Evolutionary conservation across 2,888 invertebrate genomes (phyloP).

Genomic region (Drosophila anceps): DNA sequence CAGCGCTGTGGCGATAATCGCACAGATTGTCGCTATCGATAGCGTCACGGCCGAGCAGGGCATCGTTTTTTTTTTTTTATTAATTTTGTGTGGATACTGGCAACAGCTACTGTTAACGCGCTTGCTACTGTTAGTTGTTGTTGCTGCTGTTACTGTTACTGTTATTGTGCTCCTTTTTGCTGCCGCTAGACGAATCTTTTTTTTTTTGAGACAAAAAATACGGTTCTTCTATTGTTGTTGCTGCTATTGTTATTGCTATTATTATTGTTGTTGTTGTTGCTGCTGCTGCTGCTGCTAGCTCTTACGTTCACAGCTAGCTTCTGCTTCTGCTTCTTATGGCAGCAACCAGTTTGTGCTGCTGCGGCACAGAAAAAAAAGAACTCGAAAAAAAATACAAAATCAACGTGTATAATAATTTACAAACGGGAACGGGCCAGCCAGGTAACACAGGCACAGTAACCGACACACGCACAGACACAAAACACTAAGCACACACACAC

Average conservation of each 20-base stretch:
- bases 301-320: conserved; percentile 58
- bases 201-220: conserved; percentile 40
- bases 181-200: conserved; percentile 29
- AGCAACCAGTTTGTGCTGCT: conserved; percentile 69
- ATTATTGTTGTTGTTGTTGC: conserved; percentile 23
- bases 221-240: conserved; percentile 21
- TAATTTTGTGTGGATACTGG: conserved; percentile 9
- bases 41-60: conserved; percentile 97
- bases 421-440: conserved; percentile 58
- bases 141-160: conserved; percentile 21
- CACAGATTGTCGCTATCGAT: conserved; percentile 97
- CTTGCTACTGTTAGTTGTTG: conserved; percentile 16
- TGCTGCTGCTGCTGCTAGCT: conserved; percentile 26
- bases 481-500: conserved; percentile 9
- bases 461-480: conserved; percentile 26
- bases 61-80: conserved; percentile 87
- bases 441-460: conserved; percentile 66
- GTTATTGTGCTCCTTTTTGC: conserved; percentile 46
- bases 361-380: conserved; percentile 69
- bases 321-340: conserved; percentile 48
- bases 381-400: conserved; percentile 58
- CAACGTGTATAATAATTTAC: conserved; percentile 62
- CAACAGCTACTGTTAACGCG: conserved; percentile 33
- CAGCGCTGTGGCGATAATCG: conserved; percentile 96
- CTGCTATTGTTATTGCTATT: conserved; percentile 28